These are phyloP conservation scores for Lochmaea capreae DNA, from an alignment of 2,888 invertebrate genomes.

Conservation along the genomic window DNA sequence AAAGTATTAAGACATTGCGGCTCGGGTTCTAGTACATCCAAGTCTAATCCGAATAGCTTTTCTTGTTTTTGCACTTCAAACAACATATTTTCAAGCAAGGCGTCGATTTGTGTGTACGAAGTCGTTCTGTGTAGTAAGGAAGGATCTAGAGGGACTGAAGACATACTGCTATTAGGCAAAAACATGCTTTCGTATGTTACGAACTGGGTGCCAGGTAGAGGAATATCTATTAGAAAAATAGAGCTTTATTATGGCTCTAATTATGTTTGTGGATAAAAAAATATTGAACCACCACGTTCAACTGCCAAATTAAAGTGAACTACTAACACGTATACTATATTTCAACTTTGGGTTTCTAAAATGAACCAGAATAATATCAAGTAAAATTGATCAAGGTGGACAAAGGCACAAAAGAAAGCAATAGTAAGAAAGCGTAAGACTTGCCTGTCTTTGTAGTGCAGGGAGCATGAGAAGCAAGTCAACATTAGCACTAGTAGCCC, in stretches of 20 bases:
- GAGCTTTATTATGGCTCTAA: conserved; percentile 14
- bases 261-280: not conserved
- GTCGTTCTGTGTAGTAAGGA: conserved; percentile 31
- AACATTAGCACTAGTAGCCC: too few species aligned
- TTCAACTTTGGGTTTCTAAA: too few species aligned
- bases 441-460: too few species aligned
- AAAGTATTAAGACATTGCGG: conserved; percentile 59
- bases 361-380: too few species aligned
- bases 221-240: conserved; percentile 55
- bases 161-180: conserved; percentile 57
- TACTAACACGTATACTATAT: not conserved
- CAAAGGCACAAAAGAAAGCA: too few species aligned
- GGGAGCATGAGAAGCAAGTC: too few species aligned
- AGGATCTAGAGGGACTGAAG: conserved; percentile 26
- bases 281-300: conserved; percentile 3
- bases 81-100: conserved; percentile 64
- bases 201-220: conserved; percentile 52
- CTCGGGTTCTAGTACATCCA: conserved; percentile 56
- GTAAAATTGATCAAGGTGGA: too few species aligned
- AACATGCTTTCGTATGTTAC: conserved; percentile 63
- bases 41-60: conserved; percentile 58
- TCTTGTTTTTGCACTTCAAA: conserved; percentile 64
- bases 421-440: too few species aligned
- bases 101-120: conserved; percentile 64
- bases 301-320: not conserved